Evolutionary conservation across 2,888 invertebrate species (phyloP).

Genomic region (Drosophila buzzatii): DNA sequence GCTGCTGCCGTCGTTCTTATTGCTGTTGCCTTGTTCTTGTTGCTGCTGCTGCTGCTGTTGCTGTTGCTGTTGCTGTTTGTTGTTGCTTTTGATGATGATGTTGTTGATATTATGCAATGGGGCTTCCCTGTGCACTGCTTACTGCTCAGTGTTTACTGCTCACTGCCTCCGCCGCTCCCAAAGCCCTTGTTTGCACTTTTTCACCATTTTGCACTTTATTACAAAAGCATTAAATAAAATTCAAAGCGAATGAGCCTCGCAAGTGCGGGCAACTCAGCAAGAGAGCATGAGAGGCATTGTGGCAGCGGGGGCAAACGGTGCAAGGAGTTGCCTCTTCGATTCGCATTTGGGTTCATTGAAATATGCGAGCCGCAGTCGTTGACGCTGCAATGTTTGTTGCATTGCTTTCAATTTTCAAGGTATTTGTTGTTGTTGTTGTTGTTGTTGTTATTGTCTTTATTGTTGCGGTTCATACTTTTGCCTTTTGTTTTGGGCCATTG

Average conservation of each 20-base stretch:
- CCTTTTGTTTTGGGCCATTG: conserved; percentile 66
- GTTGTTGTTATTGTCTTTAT: conserved; percentile 60
- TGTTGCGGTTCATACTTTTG: conserved; percentile 75
- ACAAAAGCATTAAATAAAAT: conserved; percentile 82
- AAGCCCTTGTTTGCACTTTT: conserved; percentile 77
- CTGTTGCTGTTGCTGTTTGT: conserved; percentile 22
- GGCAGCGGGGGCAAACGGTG: neutral
- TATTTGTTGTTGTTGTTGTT: conserved; percentile 55
- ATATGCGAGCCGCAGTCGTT: conserved; percentile 47
- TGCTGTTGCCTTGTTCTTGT: conserved; percentile 18
- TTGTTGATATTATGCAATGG: conserved; percentile 76
- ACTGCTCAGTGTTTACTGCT: neutral
- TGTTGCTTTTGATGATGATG: conserved; percentile 69
- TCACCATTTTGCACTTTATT: conserved; percentile 81
- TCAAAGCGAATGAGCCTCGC: conserved; percentile 76
- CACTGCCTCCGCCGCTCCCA: conserved; percentile 17
- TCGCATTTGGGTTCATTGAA: conserved; percentile 63
- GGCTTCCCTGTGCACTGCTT: conserved; percentile 33
- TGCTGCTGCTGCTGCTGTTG: conserved; percentile 25
- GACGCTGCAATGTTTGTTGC: conserved; percentile 59
- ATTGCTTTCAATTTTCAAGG: conserved; percentile 47
- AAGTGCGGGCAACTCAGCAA: conserved; percentile 35
- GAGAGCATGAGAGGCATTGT: conserved; percentile 28
- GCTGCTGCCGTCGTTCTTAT: conserved; percentile 54
- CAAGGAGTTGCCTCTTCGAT: conserved; percentile 54